Conservation (phyloP, 2,888 invertebrate species). For the Eupithecia dodoneata region DNA sequence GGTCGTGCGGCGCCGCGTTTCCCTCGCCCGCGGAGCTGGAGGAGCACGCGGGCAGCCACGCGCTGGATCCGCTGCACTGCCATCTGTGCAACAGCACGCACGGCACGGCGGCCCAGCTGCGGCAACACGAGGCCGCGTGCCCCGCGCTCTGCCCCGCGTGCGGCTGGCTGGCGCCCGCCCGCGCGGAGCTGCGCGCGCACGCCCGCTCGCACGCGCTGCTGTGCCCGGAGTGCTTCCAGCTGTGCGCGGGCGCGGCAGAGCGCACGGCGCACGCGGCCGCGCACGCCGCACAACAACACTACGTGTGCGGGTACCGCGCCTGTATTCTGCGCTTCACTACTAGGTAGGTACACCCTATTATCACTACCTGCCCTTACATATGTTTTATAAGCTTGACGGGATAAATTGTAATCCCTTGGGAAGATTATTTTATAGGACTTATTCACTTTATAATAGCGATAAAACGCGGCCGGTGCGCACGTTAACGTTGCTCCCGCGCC, state of each 20-base stretch:
- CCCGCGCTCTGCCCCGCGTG: slow-evolving; percentile 43
- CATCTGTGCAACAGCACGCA: background rate
- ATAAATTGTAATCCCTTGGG: too few relatives aligned
- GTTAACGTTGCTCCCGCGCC: too few relatives aligned
- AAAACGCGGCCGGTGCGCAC: too few relatives aligned
- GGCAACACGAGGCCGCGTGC: slow-evolving; percentile 54
- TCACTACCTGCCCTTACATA: too few relatives aligned
- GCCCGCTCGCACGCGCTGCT: slow-evolving; percentile 38
- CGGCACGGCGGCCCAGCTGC: slow-evolving; percentile 36
- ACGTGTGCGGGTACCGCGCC: slow-evolving; percentile 75
- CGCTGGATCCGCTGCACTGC: slow-evolving; percentile 19
- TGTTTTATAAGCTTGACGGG: too few relatives aligned
- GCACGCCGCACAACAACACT: slow-evolving; percentile 68
- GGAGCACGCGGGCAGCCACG: slow-evolving; percentile 53
- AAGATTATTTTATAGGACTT: too few relatives aligned
- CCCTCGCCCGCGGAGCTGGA: slow-evolving; percentile 53
- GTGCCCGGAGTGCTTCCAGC: slow-evolving; percentile 45
- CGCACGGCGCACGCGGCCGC: slow-evolving; percentile 64
- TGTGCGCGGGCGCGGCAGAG: slow-evolving; percentile 47
- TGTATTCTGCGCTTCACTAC: slow-evolving; percentile 74
- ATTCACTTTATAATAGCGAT: too few relatives aligned
- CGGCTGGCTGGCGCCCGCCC: slow-evolving; percentile 34
- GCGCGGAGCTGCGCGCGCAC: slow-evolving; percentile 40
- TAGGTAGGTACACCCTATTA: slow-evolving; percentile 49
- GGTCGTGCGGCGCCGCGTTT: slow-evolving; percentile 76